Percentiles rank a stretch among this genome's conserved stretches.
These are phyloP conservation scores for Polyploca ridens DNA, from an alignment of 2,888 invertebrate genomes.

Conservation along the genomic window DNA sequence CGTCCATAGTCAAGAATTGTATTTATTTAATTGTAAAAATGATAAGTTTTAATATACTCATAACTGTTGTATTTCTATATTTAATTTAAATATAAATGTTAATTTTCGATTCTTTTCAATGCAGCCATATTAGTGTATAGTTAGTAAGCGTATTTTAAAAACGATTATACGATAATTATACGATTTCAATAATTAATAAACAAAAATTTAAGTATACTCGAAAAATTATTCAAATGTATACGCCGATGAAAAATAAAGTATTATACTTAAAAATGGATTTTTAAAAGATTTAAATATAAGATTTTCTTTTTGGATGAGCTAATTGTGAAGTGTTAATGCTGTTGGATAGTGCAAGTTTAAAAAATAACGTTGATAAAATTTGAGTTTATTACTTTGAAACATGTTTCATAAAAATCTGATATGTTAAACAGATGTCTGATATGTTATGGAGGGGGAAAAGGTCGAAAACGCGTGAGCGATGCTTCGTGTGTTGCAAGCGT, in stretches of 20 bases:
- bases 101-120: constrained; percentile 41
- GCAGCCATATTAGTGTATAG: constrained; percentile 77
- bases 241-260: constrained; percentile 53
- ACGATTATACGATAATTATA: constrained; percentile 72
- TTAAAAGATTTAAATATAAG: constrained; percentile 37
- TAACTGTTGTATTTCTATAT: constrained; percentile 11
- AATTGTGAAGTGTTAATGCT: constrained; percentile 4
- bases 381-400: neutral
- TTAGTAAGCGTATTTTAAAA: constrained; percentile 34
- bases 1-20: constrained; percentile 78
- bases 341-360: neutral
- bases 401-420: neutral
- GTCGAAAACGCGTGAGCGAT: too few relatives aligned
- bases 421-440: neutral
- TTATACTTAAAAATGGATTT: constrained; percentile 33
- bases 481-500: too few relatives aligned
- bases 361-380: neutral
- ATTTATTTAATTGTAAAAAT: constrained; percentile 72
- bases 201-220: constrained; percentile 55
- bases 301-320: neutral
- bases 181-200: constrained; percentile 57
- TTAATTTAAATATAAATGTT: constrained; percentile 18
- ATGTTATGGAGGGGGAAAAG: neutral
- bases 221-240: constrained; percentile 75
- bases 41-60: constrained; percentile 39